Evolutionary conservation across 35 echinoderm and acorn worm genomes (phyloP), one percentile per base, ranked within the genome.

Genomic region (Patiria miniata): DNA sequence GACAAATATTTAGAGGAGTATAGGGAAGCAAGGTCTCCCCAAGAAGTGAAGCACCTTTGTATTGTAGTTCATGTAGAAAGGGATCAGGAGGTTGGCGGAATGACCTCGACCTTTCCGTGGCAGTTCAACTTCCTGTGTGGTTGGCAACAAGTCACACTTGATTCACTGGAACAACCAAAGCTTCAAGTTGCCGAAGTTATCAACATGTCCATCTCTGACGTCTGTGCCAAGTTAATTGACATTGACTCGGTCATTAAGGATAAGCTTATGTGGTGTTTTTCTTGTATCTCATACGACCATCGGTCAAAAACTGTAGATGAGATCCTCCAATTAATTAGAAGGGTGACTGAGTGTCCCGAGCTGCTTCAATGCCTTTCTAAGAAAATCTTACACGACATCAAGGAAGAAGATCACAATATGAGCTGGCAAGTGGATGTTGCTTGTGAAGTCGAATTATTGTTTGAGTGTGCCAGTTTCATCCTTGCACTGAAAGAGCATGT

Each of bases 101-200:
- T 77, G 61, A 69, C 61, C 23, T 23, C 26, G 12, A 69, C 1
- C 34, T 77, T 61, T 52, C 84, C 84, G 18, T 86, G 84, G 84
- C 84, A 86, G 61, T 86, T 86, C 34, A 86, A 86, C 39, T 86
- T 86, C 84, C 61, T 86, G 12, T 86, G 84, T 51, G 84, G 84
- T 22, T 86, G 84, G 84, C 56, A 86, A 77, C 84, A 86, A 61
- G 60, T 77, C n/a, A 86, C 84, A 40, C 21, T 86, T 73, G 84
- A 86, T 58, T 44, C 61, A 86, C 84, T 86, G 26, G 84, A 86
- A 39, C 15, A 59, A 26, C 60, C 32, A 37, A 32, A 86, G 18
- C 60, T 47, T 32, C 84, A 19, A 19, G 18, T 86, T 44, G 61
- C 73, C 28, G 84, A 86, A 69, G n/a, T 86, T 22, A 59, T 86